Conservation (phyloP, 2,888 invertebrate genomes). For the Pecten maximus region DNA sequence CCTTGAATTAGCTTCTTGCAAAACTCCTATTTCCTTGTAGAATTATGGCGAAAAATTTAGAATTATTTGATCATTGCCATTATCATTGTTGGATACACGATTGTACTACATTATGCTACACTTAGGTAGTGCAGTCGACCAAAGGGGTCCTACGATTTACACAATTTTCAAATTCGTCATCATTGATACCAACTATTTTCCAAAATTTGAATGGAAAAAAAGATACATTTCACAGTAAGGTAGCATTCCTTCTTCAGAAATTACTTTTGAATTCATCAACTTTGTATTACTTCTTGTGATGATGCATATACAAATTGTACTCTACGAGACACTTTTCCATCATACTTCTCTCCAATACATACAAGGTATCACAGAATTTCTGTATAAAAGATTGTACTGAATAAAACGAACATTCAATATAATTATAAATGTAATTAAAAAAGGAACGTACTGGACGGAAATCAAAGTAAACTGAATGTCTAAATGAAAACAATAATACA, state of each 20-base stretch:
- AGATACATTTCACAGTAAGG: neutral
- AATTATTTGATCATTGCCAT: no score
- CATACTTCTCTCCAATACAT: neutral
- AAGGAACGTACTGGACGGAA: slow-evolving; percentile 15
- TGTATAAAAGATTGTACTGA: neutral
- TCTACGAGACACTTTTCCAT: neutral
- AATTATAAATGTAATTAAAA: neutral
- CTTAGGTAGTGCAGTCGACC: no score
- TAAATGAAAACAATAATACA: neutral
- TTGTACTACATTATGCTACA: no score
- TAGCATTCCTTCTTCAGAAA: neutral
- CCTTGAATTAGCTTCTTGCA: no score
- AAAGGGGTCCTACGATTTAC: no score
- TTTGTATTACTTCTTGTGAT: neutral
- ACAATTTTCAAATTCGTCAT: no score
- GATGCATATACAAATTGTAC: neutral
- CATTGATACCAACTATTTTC: no score
- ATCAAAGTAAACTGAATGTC: slow-evolving; percentile 6
- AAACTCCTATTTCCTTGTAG: no score
- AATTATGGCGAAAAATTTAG: no score
- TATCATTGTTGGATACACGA: no score
- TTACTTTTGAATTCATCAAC: neutral
- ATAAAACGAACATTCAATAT: neutral
- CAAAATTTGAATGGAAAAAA: no score
- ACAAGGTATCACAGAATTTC: neutral